These are phyloP conservation scores for Ephydatia muelleri DNA, from an alignment of 37 sponge, comb jelly and placozoan genomes.

Conservation along the genomic window DNA sequence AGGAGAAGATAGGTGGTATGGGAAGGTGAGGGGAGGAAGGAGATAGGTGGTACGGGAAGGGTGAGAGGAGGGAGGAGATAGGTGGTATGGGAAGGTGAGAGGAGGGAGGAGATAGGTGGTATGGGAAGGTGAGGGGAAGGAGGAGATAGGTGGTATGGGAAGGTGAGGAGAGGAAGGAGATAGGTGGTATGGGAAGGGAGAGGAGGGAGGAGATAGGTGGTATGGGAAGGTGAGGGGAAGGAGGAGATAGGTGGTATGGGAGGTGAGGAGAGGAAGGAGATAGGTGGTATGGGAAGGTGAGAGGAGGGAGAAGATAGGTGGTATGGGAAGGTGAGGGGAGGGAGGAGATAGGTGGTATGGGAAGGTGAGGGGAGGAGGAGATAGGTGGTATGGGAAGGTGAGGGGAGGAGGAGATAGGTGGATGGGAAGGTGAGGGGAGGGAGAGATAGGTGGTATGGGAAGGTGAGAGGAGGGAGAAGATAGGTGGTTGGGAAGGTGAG, in stretches of 20 bases:
- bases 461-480: background rate
- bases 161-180: background rate
- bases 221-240: background rate
- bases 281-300: no score
- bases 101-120: no score
- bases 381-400: no score
- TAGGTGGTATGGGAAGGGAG: background rate
- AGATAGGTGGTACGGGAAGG: background rate
- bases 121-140: background rate
- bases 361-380: background rate
- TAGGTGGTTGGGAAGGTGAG: background rate
- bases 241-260: background rate
- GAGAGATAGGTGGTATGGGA: background rate
- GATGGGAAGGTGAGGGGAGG: background rate
- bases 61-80: background rate
- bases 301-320: no score
- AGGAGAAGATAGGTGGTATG: no score
- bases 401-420: no score
- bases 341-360: no score
- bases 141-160: background rate
- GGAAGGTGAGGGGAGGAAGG: no score
- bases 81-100: no score
- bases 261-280: no score
- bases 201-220: background rate
- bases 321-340: no score